Conservation (phyloP, 2,888 invertebrate genomes). For the Phoronis australis region DNA sequence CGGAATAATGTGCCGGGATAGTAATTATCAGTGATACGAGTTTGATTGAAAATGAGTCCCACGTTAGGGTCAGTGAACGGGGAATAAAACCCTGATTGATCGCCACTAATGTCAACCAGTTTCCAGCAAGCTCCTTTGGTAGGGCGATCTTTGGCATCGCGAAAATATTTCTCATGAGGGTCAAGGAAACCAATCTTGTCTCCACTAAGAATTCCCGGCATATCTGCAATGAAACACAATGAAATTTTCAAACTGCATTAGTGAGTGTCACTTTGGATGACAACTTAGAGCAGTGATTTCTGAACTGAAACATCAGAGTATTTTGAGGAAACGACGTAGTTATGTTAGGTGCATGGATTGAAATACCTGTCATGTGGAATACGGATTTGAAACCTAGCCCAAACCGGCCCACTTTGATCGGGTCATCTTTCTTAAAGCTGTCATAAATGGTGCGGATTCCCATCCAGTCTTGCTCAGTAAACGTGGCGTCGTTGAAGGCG, state of each 20-base stretch:
- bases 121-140: not conserved
- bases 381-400: slow-evolving; percentile 29
- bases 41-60: not conserved
- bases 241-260: too few relatives aligned
- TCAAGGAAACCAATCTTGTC: not conserved
- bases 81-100: not conserved
- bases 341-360: too few relatives aligned
- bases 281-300: too few relatives aligned
- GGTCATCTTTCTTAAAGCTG: slow-evolving; percentile 23
- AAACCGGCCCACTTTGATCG: slow-evolving; percentile 25
- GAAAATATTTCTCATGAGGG: not conserved
- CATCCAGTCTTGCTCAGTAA: slow-evolving; percentile 24
- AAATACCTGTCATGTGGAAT: slow-evolving; percentile 26
- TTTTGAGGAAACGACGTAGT: too few relatives aligned
- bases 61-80: not conserved
- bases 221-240: too few relatives aligned
- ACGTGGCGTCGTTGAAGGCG: slow-evolving; percentile 23
- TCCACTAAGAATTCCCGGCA: slow-evolving; percentile 32
- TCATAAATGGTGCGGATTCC: slow-evolving; percentile 22
- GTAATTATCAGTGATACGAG: not conserved
- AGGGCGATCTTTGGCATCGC: too few relatives aligned
- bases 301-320: too few relatives aligned
- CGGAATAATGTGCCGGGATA: slow-evolving; percentile 36
- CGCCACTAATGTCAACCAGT: not conserved
- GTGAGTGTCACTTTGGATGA: too few relatives aligned